phyloP scores from a whole-genome alignment of 2,888 invertebrate genomes.

The Zhengitettix transpicula region DNA sequence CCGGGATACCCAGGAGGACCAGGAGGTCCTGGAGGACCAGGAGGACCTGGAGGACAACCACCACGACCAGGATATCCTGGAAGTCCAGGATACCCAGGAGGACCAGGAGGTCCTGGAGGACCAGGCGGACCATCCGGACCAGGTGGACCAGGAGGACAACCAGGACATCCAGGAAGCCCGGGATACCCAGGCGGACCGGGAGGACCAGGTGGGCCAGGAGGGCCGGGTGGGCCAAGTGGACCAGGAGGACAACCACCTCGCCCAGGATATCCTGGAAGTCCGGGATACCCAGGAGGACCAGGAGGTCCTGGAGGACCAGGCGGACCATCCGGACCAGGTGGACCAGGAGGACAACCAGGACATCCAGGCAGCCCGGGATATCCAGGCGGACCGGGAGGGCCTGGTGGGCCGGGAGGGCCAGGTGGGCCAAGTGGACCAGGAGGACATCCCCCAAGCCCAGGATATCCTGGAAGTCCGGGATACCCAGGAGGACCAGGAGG shows the following conservation, averaged over 20 bases:
- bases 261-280: too few species aligned
- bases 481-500: slow-evolving; percentile 1
- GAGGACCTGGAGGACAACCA: slow-evolving; percentile 8
- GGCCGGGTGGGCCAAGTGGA: slow-evolving; percentile 2
- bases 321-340: too few species aligned
- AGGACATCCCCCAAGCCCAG: too few species aligned
- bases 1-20: slow-evolving; percentile 11
- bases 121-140: slow-evolving; percentile 9
- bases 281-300: slow-evolving; percentile 1
- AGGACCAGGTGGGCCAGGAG: slow-evolving; percentile 9
- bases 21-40: slow-evolving; percentile 8
- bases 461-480: slow-evolving; percentile 3
- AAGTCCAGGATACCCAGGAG: slow-evolving; percentile 8
- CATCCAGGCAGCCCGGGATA: slow-evolving; percentile 13
- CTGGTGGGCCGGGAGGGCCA: slow-evolving; percentile 16
- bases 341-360: slow-evolving; percentile 12
- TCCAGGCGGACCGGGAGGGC: slow-evolving; percentile 14
- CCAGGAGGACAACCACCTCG: slow-evolving; percentile 7
- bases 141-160: slow-evolving; percentile 12
- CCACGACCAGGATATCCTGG: slow-evolving; percentile 7
- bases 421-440: slow-evolving; percentile 13
- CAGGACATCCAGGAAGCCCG: slow-evolving; percentile 13
- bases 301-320: slow-evolving; percentile 23
- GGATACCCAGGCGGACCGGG: slow-evolving; percentile 4
- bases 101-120: slow-evolving; percentile 6